A percentile compares a stretch with the other conserved stretches of the same genome.
Conservation (phyloP, 2,113 vertebrate genomes). For the Athene noctua region DNA sequence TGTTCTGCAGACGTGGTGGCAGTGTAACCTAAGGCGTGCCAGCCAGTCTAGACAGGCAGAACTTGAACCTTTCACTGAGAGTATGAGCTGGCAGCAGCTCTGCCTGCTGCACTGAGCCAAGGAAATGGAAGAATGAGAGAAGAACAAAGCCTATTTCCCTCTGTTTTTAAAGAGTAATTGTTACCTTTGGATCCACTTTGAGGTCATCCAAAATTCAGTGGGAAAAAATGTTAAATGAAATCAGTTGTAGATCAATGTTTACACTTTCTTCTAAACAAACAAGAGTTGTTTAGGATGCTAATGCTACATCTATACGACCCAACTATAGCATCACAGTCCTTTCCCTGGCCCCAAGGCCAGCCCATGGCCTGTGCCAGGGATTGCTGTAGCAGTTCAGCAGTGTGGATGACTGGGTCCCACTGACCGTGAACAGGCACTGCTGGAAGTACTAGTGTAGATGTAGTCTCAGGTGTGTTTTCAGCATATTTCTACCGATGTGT, state of each 20-base stretch:
- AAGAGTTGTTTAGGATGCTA: background rate
- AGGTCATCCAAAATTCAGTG: background rate
- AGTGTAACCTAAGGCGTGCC: slow-evolving; percentile 21
- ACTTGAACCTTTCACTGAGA: background rate
- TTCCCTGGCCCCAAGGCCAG: background rate
- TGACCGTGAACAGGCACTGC: background rate
- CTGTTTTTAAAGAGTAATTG: background rate
- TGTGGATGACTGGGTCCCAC: background rate
- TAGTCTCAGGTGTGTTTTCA: background rate
- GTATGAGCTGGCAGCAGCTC: background rate
- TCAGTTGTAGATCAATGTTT: background rate
- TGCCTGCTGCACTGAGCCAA: background rate
- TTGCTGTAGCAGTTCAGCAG: background rate
- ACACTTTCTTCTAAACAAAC: background rate
- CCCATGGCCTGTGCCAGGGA: background rate
- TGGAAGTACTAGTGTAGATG: background rate
- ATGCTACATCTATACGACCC: fast-evolving
- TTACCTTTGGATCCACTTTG: background rate
- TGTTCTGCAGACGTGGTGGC: background rate
- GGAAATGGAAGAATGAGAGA: background rate
- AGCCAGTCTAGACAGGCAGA: background rate
- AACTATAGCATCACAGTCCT: background rate
- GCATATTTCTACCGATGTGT: background rate
- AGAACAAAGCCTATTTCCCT: background rate
- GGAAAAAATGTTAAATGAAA: background rate